Conservation (phyloP, 2,113 vertebrate species). For the Lepisosteus osseus region DNA sequence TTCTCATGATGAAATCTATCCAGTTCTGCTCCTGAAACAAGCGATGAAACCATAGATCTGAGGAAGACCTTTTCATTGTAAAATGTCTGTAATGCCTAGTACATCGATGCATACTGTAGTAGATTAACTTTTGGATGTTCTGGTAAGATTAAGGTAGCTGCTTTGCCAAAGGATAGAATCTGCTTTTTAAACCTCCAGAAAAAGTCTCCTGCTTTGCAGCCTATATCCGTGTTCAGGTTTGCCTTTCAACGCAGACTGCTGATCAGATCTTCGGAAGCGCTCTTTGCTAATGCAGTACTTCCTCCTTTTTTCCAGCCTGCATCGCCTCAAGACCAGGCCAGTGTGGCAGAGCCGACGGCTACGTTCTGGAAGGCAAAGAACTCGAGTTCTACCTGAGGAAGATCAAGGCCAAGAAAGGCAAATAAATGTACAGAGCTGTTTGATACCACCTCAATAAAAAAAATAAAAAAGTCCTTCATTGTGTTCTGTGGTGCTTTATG, state of each 20-base stretch:
- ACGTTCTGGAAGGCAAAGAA: slow-evolving; percentile 92
- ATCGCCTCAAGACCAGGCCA: slow-evolving; percentile 93
- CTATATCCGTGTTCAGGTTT: background rate
- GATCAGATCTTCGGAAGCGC: background rate
- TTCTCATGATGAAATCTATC: slow-evolving; percentile 74
- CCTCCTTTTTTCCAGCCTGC: slow-evolving; percentile 71
- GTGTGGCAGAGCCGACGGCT: slow-evolving; percentile 94
- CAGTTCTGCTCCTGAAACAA: slow-evolving; percentile 82
- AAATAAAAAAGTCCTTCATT: slow-evolving; percentile 39
- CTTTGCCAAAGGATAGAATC: too few relatives aligned
- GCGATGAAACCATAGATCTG: slow-evolving; percentile 66
- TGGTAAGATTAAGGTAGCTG: too few relatives aligned
- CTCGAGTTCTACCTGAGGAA: slow-evolving; percentile 97
- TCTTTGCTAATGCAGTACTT: background rate
- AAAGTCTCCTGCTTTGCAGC: background rate
- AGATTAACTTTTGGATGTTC: too few relatives aligned
- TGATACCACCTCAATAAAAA: slow-evolving; percentile 62
- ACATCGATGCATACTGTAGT: too few relatives aligned
- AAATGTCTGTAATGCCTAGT: too few relatives aligned
- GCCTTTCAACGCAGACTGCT: background rate
- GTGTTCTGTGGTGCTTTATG: slow-evolving; percentile 7
- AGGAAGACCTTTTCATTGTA: slow-evolving; percentile 45
- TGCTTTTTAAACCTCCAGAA: background rate
- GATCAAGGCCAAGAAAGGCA: slow-evolving; percentile 99
- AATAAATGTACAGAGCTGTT: slow-evolving; percentile 77